Evolutionary conservation across 1,140 invertebrate genomes (phyloP).

Genomic region (Anagrus nilaparvatae): DNA sequence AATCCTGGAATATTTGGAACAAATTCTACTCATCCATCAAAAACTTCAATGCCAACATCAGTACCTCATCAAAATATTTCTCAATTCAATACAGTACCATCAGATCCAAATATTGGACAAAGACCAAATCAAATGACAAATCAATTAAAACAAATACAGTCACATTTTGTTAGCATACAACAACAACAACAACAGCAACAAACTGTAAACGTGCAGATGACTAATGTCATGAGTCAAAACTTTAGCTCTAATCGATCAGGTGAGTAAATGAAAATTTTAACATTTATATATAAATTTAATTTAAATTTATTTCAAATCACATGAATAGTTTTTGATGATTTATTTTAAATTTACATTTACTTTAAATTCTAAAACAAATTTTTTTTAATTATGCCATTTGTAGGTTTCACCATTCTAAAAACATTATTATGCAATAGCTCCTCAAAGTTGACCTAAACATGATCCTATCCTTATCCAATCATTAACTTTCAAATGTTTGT

Average conservation of each 20-base stretch:
- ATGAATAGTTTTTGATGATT: slow-evolving; percentile 5
- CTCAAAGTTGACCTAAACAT: slow-evolving; percentile 12
- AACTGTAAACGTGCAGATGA: slow-evolving; percentile 27
- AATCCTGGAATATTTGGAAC: no score
- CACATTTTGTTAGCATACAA: slow-evolving; percentile 33
- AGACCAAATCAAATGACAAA: slow-evolving; percentile 35
- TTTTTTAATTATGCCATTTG: slow-evolving; percentile 15
- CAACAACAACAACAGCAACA: slow-evolving; percentile 33
- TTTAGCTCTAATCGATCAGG: slow-evolving; percentile 35
- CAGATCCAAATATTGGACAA: slow-evolving; percentile 25
- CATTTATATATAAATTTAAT: not conserved
- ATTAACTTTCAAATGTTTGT: not conserved
- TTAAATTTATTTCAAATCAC: not conserved
- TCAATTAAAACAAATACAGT: slow-evolving; percentile 37
- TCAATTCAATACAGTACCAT: slow-evolving; percentile 31
- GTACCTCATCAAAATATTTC: slow-evolving; percentile 32
- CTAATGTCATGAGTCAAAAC: slow-evolving; percentile 38
- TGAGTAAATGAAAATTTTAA: slow-evolving; percentile 17
- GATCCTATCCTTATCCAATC: slow-evolving; percentile 8
- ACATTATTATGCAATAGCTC: slow-evolving; percentile 25
- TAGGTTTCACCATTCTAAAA: slow-evolving; percentile 20
- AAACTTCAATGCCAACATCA: slow-evolving; percentile 27
- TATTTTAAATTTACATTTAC: no score
- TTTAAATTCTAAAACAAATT: not conserved
- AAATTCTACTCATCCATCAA: no score